These are phyloP conservation scores for Phoebastria nigripes DNA, from an alignment of 2,797 vertebrate species.

Conservation along the genomic window DNA sequence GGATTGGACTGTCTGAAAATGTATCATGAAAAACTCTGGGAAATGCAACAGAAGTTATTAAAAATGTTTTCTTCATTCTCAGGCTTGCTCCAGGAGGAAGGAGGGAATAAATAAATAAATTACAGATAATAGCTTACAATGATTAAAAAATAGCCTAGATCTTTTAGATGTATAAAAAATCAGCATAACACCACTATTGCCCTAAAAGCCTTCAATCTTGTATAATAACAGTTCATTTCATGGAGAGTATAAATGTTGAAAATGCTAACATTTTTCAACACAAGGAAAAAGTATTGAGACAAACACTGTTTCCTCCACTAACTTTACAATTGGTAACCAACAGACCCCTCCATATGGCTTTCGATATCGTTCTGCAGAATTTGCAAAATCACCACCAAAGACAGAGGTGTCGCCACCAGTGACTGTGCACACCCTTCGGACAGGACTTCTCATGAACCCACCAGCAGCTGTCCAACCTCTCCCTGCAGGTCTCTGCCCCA, in stretches of 20 bases:
- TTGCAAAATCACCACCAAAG: neutral
- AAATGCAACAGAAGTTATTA: neutral
- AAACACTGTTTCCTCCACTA: neutral
- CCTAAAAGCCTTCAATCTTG: neutral
- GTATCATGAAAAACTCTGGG: neutral
- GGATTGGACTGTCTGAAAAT: neutral
- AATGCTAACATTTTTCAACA: neutral
- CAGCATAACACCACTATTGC: neutral
- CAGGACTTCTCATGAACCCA: neutral
- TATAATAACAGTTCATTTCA: neutral
- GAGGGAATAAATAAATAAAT: no score
- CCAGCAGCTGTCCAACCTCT: neutral
- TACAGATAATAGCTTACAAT: neutral
- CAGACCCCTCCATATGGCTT: neutral
- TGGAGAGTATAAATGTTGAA: neutral
- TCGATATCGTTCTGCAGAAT: fast-evolving
- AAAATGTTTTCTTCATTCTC: neutral
- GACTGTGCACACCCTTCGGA: fast-evolving
- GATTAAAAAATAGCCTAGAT: neutral
- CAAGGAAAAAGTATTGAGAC: neutral
- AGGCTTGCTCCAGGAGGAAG: neutral
- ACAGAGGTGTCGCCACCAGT: fast-evolving
- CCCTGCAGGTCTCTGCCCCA: neutral
- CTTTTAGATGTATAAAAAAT: neutral
- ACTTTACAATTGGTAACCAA: neutral